phyloP scores from a whole-genome alignment of 2,888 invertebrate species.

The Nemoura dubitans region DNA sequence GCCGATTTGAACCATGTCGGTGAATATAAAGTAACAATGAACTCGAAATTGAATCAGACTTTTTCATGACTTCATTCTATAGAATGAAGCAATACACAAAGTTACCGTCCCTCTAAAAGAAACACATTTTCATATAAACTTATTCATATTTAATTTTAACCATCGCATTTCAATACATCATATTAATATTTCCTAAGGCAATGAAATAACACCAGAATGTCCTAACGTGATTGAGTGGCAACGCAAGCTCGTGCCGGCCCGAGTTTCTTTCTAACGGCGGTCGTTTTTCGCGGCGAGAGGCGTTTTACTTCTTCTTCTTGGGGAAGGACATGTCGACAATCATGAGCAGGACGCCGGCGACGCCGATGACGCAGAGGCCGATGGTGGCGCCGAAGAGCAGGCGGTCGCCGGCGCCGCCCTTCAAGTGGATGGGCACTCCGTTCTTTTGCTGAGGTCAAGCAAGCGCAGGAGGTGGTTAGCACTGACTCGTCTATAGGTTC shows the following conservation, averaged over 20 bases:
- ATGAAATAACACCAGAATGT: no score
- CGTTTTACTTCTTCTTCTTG: slow-evolving; percentile 46
- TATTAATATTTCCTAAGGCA: no score
- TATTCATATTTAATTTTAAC: neutral
- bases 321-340: slow-evolving; percentile 48
- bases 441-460: slow-evolving; percentile 49
- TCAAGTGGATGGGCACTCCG: slow-evolving; percentile 53
- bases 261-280: no score
- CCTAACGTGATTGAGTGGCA: no score
- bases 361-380: slow-evolving; percentile 49
- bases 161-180: neutral
- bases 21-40: no score
- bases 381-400: slow-evolving; percentile 51
- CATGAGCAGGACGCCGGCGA: slow-evolving; percentile 43
- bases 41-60: no score
- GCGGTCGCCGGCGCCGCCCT: slow-evolving; percentile 52
- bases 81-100: no score
- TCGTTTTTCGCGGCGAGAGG: neutral
- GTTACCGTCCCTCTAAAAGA: neutral
- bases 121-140: slow-evolving; percentile 7
- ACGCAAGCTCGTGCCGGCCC: no score
- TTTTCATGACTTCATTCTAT: no score
- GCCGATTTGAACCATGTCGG: no score
- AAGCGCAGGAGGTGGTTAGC: neutral
- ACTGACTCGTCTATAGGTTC: no score